phyloP scores from a whole-genome alignment of 2,113 vertebrate genomes.

The Pogonocichla stellata region DNA sequence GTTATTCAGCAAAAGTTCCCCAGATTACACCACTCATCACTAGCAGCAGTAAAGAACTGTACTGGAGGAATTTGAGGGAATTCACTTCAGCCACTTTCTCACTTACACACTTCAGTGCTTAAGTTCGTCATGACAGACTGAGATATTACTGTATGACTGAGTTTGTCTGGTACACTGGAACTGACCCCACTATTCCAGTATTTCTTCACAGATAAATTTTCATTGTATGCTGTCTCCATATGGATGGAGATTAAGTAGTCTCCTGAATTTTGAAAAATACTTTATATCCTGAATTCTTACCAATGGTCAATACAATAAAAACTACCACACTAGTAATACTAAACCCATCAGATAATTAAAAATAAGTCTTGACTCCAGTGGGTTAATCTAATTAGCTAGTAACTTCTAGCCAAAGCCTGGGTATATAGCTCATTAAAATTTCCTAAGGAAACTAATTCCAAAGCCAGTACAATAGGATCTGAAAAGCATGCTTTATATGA shows the following conservation, averaged over 20 bases:
- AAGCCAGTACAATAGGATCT: not conserved
- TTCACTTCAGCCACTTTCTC: not conserved
- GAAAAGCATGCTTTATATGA: not conserved
- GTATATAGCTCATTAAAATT: not conserved
- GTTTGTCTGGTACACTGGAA: not conserved
- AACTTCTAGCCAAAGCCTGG: not conserved
- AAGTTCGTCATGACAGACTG: not conserved
- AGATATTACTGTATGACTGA: not conserved
- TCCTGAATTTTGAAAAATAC: not conserved
- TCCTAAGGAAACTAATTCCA: not conserved
- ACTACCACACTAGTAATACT: not conserved
- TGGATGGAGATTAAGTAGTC: not conserved
- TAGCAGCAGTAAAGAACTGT: not conserved
- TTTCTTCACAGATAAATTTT: not conserved
- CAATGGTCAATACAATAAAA: not conserved
- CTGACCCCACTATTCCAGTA: not conserved
- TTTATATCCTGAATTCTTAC: not conserved
- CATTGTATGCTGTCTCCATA: not conserved
- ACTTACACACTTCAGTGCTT: accelerated
- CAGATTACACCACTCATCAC: not conserved
- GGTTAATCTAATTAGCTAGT: not conserved
- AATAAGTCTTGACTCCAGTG: not conserved
- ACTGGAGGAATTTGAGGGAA: not conserved
- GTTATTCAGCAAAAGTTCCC: not conserved
- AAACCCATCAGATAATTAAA: not conserved